A percentile compares a stretch with the other conserved stretches of the same genome.
Evolutionary conservation across 1,140 invertebrate genomes (phyloP).

Genomic region (Drosophila elegans): DNA sequence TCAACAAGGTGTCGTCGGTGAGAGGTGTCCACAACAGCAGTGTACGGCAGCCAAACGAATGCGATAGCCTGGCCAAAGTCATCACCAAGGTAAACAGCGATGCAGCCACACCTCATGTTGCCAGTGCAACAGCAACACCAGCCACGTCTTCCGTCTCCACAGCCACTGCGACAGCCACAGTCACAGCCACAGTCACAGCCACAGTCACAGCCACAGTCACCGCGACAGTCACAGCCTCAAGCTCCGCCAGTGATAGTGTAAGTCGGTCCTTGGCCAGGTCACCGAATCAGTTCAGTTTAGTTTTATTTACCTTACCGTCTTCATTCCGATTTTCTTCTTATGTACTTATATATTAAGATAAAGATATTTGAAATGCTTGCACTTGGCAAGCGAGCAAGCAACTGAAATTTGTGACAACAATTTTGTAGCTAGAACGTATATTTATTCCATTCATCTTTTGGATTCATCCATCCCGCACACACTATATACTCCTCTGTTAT

Average conservation of each 20-base stretch:
- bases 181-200: slow-evolving; percentile 18
- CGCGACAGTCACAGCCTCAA: slow-evolving; percentile 30
- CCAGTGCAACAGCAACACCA: slow-evolving; percentile 18
- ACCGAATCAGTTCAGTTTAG: slow-evolving; percentile 28
- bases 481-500: slow-evolving; percentile 4
- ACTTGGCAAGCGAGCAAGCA: slow-evolving; percentile 28
- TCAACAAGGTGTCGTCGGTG: slow-evolving; percentile 24
- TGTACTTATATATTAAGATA: neutral
- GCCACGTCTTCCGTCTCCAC: slow-evolving; percentile 44
- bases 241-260: slow-evolving; percentile 68
- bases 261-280: slow-evolving; percentile 53
- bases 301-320: slow-evolving; percentile 32
- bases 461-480: slow-evolving; percentile 31
- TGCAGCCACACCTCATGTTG: slow-evolving; percentile 5
- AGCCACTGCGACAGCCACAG: slow-evolving; percentile 25
- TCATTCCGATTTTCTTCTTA: slow-evolving; percentile 10
- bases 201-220: slow-evolving; percentile 34
- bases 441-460: slow-evolving; percentile 8
- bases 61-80: neutral
- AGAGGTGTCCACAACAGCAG: slow-evolving; percentile 11
- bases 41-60: neutral
- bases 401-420: slow-evolving; percentile 5
- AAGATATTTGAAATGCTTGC: slow-evolving; percentile 1
- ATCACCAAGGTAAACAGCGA: slow-evolving; percentile 39
- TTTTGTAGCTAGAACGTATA: slow-evolving; percentile 29